Evolutionary conservation across 2,797 vertebrate species (phyloP), one percentile per base, ranked within the genome.

Genomic region (Aplochiton taeniatus): DNA sequence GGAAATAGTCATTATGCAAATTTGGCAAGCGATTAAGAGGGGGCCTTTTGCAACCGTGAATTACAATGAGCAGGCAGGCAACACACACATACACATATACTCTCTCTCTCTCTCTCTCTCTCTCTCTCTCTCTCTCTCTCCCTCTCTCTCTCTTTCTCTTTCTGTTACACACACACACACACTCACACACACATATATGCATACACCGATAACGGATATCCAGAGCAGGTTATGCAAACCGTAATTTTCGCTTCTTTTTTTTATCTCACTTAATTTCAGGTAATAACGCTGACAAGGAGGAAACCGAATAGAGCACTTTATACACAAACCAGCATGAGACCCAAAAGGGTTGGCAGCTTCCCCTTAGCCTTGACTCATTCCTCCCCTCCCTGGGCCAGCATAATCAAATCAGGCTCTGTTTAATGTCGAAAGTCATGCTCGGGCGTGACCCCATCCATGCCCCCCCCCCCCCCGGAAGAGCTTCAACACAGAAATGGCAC

Each of bases 401-500:
- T 82, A 89, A 89, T 92, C 89, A 87, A 81, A 82, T 90, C 89
- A 89, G 80, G 77, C 78, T 81, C 75, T 87, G 79, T 89, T 88
- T 93, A 89, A 90, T 87, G 81, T 88, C 83, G 84, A 77, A 74
- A 87, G 83, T 91, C 87, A 88, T 84, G 78, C 86, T 85, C 82
- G 72, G 80, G 64, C 66, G 82, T 85, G 73, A 86, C 87, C 83
- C 81, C 73, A 82, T 82, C n/a, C n/a, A n/a, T n/a, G n/a, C n/a
- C n/a, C n/a, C n/a, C n/a, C n/a, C n/a, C n/a, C 83, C 81, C 73
- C 82, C 82, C 76, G 72, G 75, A 78, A 76, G 87, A 78, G 89
- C 91, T 87, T 90, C 85, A 63, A 76, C 63, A 75, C 58, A 87
- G 85, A 91, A 89, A 88, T 90, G 88, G 89, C 90, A 90, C 87